Conservation (phyloP, 2,888 invertebrate species). For the Mellilla xanthometata region DNA sequence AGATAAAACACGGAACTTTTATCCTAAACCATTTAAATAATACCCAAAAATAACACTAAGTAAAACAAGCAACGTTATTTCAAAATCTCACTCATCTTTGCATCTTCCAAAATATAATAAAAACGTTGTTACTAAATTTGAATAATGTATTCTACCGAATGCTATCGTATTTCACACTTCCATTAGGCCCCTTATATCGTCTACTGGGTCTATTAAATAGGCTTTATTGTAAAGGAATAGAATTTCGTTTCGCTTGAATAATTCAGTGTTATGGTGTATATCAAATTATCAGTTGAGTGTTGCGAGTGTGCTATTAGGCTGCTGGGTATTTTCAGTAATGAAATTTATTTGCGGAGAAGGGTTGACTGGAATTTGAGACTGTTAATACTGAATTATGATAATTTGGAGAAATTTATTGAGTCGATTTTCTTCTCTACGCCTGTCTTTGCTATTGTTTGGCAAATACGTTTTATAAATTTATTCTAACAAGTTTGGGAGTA, state of each 20-base stretch:
- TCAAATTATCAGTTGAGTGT: constrained; percentile 51
- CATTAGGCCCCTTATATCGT: constrained; percentile 54
- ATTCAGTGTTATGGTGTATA: constrained; percentile 33
- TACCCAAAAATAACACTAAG: neutral
- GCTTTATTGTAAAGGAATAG: constrained; percentile 18
- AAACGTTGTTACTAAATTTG: constrained; percentile 62
- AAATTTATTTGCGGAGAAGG: constrained; percentile 46
- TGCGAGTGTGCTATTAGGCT: constrained; percentile 44
- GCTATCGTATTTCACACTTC: constrained; percentile 71
- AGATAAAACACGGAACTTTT: too few relatives aligned
- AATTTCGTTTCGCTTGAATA: constrained; percentile 27
- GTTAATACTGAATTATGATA: constrained; percentile 22
- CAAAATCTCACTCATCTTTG: constrained; percentile 31
- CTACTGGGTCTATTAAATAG: constrained; percentile 33
- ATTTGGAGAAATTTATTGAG: constrained; percentile 10
- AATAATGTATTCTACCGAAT: constrained; percentile 65
- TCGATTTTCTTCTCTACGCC: constrained; percentile 4
- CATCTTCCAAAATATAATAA: constrained; percentile 45
- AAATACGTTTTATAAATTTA: neutral
- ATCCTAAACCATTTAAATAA: too few relatives aligned
- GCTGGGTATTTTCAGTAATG: constrained; percentile 47
- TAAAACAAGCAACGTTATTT: constrained; percentile 1
- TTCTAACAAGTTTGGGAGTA: too few relatives aligned
- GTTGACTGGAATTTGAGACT: constrained; percentile 23
- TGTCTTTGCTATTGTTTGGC: neutral